Conservation (phyloP, 2,797 vertebrate species). For the Xyrichtys novacula region DNA sequence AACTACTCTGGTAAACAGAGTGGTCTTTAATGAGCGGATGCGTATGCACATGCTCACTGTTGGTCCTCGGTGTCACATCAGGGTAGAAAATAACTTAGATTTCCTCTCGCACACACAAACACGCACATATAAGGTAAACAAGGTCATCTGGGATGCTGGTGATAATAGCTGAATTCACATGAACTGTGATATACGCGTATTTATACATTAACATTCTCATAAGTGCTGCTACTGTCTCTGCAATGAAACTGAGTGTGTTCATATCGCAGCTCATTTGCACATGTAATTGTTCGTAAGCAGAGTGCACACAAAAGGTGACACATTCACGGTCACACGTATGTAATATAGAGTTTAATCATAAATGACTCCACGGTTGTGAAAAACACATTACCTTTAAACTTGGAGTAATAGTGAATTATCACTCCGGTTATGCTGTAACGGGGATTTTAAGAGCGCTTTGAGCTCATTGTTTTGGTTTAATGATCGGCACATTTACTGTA, state of each 20-base stretch:
- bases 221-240: not conserved
- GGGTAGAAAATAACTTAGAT: conserved; percentile 7
- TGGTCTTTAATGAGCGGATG: not conserved
- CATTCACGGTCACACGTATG: not conserved
- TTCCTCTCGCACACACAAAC: not conserved
- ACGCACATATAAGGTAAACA: not conserved
- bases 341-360: no score
- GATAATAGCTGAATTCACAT: conserved; percentile 1
- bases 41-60: not conserved
- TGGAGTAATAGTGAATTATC: no score
- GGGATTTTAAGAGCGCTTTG: no score
- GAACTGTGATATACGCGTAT: no score
- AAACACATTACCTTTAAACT: not conserved
- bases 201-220: not conserved
- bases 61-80: no score
- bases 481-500: not conserved
- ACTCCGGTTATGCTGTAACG: no score
- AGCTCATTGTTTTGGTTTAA: conserved; percentile 8
- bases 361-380: no score
- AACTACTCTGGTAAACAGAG: not conserved
- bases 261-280: not conserved
- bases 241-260: not conserved
- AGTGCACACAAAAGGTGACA: not conserved
- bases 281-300: not conserved
- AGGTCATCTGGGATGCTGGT: not conserved